A percentile compares a stretch with the other conserved stretches of the same genome.
phyloP scores from a whole-genome alignment of 2,888 invertebrate species.

The Temnothorax ravouxi region DNA sequence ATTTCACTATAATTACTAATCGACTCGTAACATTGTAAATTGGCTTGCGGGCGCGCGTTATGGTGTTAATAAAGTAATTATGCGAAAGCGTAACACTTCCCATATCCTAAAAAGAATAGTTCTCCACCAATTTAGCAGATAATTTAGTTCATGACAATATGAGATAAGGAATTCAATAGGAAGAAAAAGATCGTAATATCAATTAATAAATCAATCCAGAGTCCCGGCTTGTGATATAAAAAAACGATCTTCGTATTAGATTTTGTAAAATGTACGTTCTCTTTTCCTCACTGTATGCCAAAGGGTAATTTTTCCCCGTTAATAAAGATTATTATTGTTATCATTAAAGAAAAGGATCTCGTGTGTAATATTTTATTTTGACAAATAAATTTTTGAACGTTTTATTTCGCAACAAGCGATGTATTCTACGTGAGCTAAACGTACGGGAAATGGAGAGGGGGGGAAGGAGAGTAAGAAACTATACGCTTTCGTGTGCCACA shows the following conservation, averaged over 20 bases:
- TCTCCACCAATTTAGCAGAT: background rate
- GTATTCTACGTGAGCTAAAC: background rate
- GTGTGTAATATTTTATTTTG: background rate
- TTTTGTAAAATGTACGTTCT: too few relatives aligned
- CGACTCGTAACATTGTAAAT: background rate
- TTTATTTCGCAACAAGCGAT: background rate
- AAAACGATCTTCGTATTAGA: too few relatives aligned
- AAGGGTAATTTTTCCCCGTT: too few relatives aligned
- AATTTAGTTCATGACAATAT: background rate
- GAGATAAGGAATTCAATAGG: background rate
- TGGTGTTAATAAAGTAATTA: conserved; percentile 16
- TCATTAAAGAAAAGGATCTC: background rate
- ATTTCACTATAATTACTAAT: background rate
- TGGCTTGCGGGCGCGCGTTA: background rate
- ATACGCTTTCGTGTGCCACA: background rate
- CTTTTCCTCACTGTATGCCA: too few relatives aligned
- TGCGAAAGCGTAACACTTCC: conserved; percentile 12
- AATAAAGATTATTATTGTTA: too few relatives aligned
- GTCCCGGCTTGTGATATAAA: too few relatives aligned
- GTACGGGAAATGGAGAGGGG: background rate
- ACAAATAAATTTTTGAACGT: background rate
- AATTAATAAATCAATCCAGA: too few relatives aligned
- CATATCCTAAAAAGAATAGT: background rate
- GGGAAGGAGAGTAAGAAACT: background rate
- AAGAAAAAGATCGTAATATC: too few relatives aligned